These are phyloP conservation scores for Amphiprion percula DNA, from an alignment of 2,113 vertebrate species.

Conservation along the genomic window DNA sequence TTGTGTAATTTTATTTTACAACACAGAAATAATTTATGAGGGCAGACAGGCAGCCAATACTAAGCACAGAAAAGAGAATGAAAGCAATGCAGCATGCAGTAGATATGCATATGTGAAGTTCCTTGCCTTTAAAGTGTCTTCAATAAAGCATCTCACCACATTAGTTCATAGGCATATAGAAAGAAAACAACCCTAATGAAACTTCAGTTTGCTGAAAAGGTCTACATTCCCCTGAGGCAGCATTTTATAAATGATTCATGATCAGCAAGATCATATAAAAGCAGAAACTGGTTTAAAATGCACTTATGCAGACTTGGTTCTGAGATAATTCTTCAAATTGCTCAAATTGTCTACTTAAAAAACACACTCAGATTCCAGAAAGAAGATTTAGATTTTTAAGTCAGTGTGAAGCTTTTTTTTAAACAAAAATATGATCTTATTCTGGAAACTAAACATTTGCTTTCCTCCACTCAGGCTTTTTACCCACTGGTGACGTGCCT, in stretches of 20 bases:
- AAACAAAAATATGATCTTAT: background rate
- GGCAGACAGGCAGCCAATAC: constrained; percentile 13
- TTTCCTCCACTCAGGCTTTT: constrained; percentile 67
- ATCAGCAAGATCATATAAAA: constrained; percentile 29
- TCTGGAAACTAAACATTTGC: background rate
- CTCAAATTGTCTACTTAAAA: background rate
- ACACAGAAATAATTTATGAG: constrained; percentile 43
- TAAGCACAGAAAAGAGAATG: constrained; percentile 13
- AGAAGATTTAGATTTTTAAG: background rate
- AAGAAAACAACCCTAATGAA: constrained; percentile 39
- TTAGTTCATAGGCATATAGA: constrained; percentile 20
- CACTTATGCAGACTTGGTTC: background rate
- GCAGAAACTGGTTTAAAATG: constrained; percentile 3
- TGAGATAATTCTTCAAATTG: background rate
- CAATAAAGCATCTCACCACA: constrained; percentile 25
- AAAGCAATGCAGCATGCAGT: background rate
- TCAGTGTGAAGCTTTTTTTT: background rate
- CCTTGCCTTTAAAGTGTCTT: constrained; percentile 12
- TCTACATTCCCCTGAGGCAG: constrained; percentile 25
- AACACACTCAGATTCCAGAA: background rate
- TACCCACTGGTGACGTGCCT: constrained; percentile 97
- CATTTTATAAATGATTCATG: constrained; percentile 13
- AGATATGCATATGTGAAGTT: background rate
- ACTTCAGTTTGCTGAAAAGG: background rate
- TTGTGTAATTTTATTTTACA: constrained; percentile 22